These are phyloP conservation scores for Trissolcus brochymenae DNA, from an alignment of 2,888 invertebrate genomes.

Conservation along the genomic window DNA sequence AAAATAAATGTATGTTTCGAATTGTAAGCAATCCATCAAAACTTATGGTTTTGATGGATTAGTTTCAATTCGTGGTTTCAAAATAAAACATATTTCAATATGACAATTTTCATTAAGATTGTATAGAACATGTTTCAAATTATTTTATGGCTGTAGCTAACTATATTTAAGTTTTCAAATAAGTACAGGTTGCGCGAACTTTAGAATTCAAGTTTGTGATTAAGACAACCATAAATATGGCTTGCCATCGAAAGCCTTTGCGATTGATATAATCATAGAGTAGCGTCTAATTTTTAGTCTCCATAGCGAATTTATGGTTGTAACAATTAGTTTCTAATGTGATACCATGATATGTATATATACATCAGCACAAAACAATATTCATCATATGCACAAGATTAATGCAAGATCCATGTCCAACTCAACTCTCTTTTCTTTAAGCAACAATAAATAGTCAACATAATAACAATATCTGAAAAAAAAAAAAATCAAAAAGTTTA, in stretches of 20 bases:
- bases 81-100: constrained; percentile 12
- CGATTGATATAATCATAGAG: constrained; percentile 51
- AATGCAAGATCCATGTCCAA: no score
- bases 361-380: constrained; percentile 22
- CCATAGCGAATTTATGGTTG: constrained; percentile 47
- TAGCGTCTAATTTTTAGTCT: constrained; percentile 35
- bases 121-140: constrained; percentile 19
- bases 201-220: constrained; percentile 51
- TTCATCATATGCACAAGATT: background rate
- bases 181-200: constrained; percentile 48
- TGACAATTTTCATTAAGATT: constrained; percentile 35
- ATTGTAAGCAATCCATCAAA: background rate
- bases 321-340: constrained; percentile 43
- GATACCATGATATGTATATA: constrained; percentile 32
- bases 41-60: background rate
- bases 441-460: no score
- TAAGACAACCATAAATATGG: constrained; percentile 52
- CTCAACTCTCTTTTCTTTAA: no score
- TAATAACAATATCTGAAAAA: no score
- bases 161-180: constrained; percentile 49
- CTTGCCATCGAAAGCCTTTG: constrained; percentile 37
- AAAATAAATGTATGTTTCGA: background rate
- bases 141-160: constrained; percentile 44
- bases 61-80: background rate
- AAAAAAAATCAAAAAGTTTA: no score